These are phyloP conservation scores for Lepus oiostolus DNA, from an alignment of 2,797 vertebrate genomes.

Conservation along the genomic window DNA sequence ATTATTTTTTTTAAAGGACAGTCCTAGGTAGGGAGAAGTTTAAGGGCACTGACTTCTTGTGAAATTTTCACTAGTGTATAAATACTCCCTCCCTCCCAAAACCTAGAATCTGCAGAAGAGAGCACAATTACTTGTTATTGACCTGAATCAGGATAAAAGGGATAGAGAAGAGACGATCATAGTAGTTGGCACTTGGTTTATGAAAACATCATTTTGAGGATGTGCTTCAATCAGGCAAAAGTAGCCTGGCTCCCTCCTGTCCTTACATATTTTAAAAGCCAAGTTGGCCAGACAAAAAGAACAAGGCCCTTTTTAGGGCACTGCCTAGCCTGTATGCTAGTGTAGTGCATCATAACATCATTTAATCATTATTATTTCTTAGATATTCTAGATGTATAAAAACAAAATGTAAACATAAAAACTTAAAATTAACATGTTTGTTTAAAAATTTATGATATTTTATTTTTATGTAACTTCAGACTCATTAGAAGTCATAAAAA, in stretches of 20 bases:
- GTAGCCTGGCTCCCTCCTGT: conserved; percentile 77
- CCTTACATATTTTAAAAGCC: conserved; percentile 85
- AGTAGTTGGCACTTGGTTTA: conserved; percentile 85
- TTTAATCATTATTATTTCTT: background rate
- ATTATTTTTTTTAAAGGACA: background rate
- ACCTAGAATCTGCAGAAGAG: conserved; percentile 78
- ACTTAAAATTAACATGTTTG: background rate
- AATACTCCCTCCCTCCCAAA: conserved; percentile 28
- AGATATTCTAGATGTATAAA: background rate
- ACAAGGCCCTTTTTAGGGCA: conserved; percentile 13
- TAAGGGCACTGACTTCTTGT: background rate
- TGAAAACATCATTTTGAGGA: conserved; percentile 85
- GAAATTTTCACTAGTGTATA: background rate
- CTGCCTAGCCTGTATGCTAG: background rate
- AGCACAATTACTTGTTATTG: conserved; percentile 84
- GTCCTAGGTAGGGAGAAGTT: background rate
- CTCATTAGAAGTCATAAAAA: background rate
- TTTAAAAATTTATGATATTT: background rate
- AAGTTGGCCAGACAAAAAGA: conserved; percentile 81
- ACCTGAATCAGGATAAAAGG: conserved; percentile 84
- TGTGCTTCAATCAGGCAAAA: conserved; percentile 85
- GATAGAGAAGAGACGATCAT: conserved; percentile 85
- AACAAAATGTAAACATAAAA: background rate
- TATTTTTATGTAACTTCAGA: conserved; percentile 1
- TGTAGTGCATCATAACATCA: background rate